phyloP scores from a whole-genome alignment of 2,888 invertebrate genomes.

The Idaea aversata region DNA sequence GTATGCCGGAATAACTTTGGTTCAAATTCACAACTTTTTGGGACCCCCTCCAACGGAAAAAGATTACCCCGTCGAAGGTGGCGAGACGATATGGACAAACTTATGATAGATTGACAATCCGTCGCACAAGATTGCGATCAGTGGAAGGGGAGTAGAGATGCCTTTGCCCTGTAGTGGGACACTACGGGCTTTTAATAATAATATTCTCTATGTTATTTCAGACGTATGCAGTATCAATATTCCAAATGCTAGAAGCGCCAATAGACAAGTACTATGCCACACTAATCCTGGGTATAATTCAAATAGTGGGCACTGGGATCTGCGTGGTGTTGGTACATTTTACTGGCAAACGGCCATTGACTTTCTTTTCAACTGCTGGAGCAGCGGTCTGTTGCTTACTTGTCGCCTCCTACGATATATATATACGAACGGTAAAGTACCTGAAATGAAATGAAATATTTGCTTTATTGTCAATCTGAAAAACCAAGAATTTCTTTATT shows the following conservation, averaged over 20 bases:
- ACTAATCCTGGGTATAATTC: slow-evolving; percentile 84
- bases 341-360: slow-evolving; percentile 85
- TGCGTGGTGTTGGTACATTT: slow-evolving; percentile 86
- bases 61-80: too few species aligned
- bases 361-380: slow-evolving; percentile 84
- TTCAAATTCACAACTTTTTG: too few species aligned
- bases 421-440: slow-evolving; percentile 44
- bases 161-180: too few species aligned
- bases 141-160: too few species aligned
- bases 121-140: too few species aligned
- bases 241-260: slow-evolving; percentile 85
- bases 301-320: slow-evolving; percentile 83
- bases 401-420: slow-evolving; percentile 78
- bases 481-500: too few species aligned
- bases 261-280: slow-evolving; percentile 89
- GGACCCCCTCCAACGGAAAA: too few species aligned
- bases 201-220: slow-evolving; percentile 44
- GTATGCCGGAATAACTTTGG: too few species aligned
- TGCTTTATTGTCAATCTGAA: too few species aligned
- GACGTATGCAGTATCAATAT: slow-evolving; percentile 88
- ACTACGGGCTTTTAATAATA: too few species aligned
- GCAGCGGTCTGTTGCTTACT: slow-evolving; percentile 83
- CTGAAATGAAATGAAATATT: background rate
- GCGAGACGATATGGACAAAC: too few species aligned
- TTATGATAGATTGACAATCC: too few species aligned